Base-by-base conservation (phyloP, 2,888 invertebrate species). In the Melinaea menophilus region DNA sequence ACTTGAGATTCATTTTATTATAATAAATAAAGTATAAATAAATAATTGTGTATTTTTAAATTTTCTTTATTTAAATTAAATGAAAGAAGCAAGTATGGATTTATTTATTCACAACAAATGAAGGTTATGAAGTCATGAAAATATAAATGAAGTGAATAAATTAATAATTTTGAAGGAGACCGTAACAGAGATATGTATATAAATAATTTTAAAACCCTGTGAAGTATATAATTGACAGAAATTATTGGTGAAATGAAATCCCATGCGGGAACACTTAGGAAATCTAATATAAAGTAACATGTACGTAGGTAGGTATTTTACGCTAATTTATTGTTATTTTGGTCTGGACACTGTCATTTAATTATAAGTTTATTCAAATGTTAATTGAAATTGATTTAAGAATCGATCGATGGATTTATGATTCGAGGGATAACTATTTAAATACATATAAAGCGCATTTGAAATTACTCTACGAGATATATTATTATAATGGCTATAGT, bases 211-310 rank as follows among this genome's bases (percentile, higher is more conserved):
- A 79, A 82, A 84, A 88, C 90, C 90, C 89, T 90, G 90, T 88
- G 86, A 82, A 84, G 80, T 77, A 77, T 79, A 77, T 89, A 90
- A 90, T 90, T 90, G 90, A 90, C 90, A 72, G 74, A 88, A 88
- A 85, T 81, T 80, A 89, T 88, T 83, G 81, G 80, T 84, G 75
- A 82, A 86, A 89, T 81, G 70, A 84, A 82, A 80, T 75, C 82
- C 81, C 80, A 71, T 65, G 67, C 31, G 68, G 73, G 63, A 79
- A 79, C 47, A 55, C 47, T 56, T 58, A 33, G 58, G 65, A 51
- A 4, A 51, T 51, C 5, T 31, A 51, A 31, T 51, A 51, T 51
- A 51, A 51, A 11, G 22, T 31, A 51, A 51, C 51, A n/a, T 9
- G 61, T 22, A 22, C 22, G 22, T 22, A 22, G 22, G 22, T 22